phyloP scores from a whole-genome alignment of 2,797 vertebrate species.

The Austrolebias charrua region DNA sequence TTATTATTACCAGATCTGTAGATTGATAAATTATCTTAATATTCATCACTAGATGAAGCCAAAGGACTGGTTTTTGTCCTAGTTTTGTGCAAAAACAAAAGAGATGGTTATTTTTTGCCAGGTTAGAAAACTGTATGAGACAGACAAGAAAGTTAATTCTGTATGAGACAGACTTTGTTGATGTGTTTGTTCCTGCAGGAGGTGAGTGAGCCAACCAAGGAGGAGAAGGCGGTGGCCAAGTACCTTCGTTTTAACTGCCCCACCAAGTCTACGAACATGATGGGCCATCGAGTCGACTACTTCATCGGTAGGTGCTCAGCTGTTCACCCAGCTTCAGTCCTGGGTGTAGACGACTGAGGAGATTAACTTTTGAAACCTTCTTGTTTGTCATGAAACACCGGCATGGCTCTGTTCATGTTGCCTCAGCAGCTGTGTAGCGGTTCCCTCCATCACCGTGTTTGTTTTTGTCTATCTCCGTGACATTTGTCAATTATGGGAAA shows the following conservation, averaged over 20 bases:
- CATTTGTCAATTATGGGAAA: slow-evolving; percentile 30
- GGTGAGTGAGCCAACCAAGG: slow-evolving; percentile 96
- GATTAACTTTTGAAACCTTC: not conserved
- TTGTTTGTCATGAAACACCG: slow-evolving; percentile 1
- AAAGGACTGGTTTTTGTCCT: not conserved
- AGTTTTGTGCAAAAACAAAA: no score
- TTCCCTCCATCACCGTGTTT: slow-evolving; percentile 14
- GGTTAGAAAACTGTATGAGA: not conserved
- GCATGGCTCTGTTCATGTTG: not conserved
- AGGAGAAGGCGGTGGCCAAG: slow-evolving; percentile 97
- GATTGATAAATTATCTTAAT: no score
- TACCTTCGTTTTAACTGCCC: slow-evolving; percentile 98
- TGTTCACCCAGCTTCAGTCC: not conserved
- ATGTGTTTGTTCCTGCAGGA: slow-evolving; percentile 80
- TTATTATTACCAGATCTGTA: not conserved
- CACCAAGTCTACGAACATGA: slow-evolving; percentile 98
- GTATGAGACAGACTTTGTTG: not conserved
- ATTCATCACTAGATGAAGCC: not conserved
- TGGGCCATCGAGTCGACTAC: slow-evolving; percentile 97
- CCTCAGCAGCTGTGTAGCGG: not conserved
- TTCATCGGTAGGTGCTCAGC: slow-evolving; percentile 86
- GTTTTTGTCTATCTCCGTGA: slow-evolving; percentile 16
- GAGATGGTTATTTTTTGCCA: not conserved
- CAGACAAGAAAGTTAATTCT: no score
- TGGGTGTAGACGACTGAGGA: no score